These are phyloP conservation scores for Cairina moschata DNA, from an alignment of 2,113 vertebrate species.

Conservation along the genomic window DNA sequence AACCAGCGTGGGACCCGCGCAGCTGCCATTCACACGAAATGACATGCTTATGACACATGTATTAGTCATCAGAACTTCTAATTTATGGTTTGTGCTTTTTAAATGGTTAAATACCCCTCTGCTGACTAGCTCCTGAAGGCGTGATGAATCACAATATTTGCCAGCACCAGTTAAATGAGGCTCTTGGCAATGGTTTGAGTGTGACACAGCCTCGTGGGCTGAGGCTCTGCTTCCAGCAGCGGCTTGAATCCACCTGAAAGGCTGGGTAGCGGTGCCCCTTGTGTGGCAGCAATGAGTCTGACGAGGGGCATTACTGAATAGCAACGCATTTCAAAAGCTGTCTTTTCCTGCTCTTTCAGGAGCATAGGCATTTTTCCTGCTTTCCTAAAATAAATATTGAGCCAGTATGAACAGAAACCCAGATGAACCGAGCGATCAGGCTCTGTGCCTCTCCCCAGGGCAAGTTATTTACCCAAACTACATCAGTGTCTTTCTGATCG, in stretches of 20 bases:
- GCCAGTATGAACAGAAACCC: conserved; percentile 8
- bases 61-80: not conserved
- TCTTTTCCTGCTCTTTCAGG: not conserved
- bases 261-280: not conserved
- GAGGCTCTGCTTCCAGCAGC: not conserved
- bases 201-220: not conserved
- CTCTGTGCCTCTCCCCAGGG: not conserved
- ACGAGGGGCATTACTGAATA: conserved; percentile 3
- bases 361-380: not conserved
- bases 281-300: not conserved
- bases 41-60: not conserved
- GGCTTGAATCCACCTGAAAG: not conserved
- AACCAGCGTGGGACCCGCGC: not conserved
- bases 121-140: fast-evolving
- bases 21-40: not conserved
- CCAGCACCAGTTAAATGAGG: not conserved
- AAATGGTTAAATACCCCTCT: not conserved
- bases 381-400: conserved; percentile 2
- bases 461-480: conserved; percentile 34
- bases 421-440: not conserved
- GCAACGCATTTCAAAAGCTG: not conserved
- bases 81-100: not conserved
- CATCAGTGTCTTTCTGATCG: not conserved
- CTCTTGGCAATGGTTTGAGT: not conserved
- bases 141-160: not conserved